phyloP scores from a whole-genome alignment of 2,797 vertebrate species.

The Acanthurus lineatus region DNA sequence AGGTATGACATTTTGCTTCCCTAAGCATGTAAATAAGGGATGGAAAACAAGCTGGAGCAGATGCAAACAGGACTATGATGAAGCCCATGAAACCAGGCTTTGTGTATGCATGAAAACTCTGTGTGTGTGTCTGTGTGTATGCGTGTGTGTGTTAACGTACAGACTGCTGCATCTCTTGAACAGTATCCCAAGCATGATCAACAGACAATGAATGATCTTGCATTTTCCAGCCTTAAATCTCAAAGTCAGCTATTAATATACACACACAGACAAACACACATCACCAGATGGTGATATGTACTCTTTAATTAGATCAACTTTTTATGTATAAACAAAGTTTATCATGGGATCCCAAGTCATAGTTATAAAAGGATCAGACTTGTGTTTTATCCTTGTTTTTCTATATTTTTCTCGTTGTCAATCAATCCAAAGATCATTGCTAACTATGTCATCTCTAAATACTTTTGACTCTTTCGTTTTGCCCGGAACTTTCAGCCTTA shows the following conservation, averaged over 20 bases:
- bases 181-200: conserved; percentile 14
- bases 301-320: conserved; percentile 19
- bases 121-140: conserved; percentile 6
- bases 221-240: conserved; percentile 19
- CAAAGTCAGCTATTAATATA: conserved; percentile 1
- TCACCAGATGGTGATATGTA: conserved; percentile 20
- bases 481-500: not conserved
- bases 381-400: not conserved
- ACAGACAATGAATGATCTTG: conserved; percentile 27
- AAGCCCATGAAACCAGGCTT: conserved; percentile 9
- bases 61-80: conserved; percentile 36
- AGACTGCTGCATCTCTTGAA: conserved; percentile 22
- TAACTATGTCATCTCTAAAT: not conserved
- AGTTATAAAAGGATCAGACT: no score
- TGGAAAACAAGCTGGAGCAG: conserved; percentile 52
- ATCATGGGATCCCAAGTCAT: not conserved
- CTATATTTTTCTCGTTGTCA: not conserved
- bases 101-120: conserved; percentile 6
- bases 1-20: conserved; percentile 66
- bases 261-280: conserved; percentile 1
- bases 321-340: conserved; percentile 8
- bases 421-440: not conserved
- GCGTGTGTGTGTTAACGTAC: conserved; percentile 14
- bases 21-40: conserved; percentile 66
- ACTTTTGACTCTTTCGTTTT: not conserved